Evolutionary conservation across 2,797 vertebrate species (phyloP), one percentile per base, ranked within the genome.

Genomic region (Pangasius mekongensis): DNA sequence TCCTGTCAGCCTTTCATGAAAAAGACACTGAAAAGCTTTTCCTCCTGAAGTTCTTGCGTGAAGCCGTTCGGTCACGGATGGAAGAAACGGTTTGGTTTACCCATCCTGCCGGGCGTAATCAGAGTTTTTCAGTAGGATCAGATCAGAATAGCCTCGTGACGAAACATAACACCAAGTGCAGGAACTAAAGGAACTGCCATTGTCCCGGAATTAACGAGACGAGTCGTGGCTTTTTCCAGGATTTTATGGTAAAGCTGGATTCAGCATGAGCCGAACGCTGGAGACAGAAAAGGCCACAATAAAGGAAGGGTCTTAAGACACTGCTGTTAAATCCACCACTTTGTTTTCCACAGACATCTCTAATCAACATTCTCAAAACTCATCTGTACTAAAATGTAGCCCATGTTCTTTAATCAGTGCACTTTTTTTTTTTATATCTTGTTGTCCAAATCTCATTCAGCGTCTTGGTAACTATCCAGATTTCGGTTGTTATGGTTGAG

Each of bases 1-100:
- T 94, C 92, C 94, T 93, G 92, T 90, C 89, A 88, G 66, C 78
- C 86, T 90, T 30, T 27, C 64, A 89, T 60, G 91, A 89, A 92
- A 91, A 92, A 89, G 85, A 77, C 78, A 24, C 69, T 24, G 78
- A 60, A 86, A 87, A 62, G 52, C 71, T 64, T 83, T 77, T 54
- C 78, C 54, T 87, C 64, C 73, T 43, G 87, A 87, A 30, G 20
- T 88, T 64, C 47, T 54, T 83, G 69, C 84, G 74, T 49, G 49
- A 27, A 84, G 62, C 54, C n/a, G 39, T 83, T 90, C 54, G 36
- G 69, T 86, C 52, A 80, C 8, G 14, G 2, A 74, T 84, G 74
- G 20, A 83, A 47, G 69, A 9, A 76, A 14, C 43, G 9, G 43
- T 54, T 69, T 43, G 27, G 27, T 86, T 80, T 69, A 14, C 33